phyloP scores from a whole-genome alignment of 2,797 vertebrate genomes.

The Hemibagrus guttatus region DNA sequence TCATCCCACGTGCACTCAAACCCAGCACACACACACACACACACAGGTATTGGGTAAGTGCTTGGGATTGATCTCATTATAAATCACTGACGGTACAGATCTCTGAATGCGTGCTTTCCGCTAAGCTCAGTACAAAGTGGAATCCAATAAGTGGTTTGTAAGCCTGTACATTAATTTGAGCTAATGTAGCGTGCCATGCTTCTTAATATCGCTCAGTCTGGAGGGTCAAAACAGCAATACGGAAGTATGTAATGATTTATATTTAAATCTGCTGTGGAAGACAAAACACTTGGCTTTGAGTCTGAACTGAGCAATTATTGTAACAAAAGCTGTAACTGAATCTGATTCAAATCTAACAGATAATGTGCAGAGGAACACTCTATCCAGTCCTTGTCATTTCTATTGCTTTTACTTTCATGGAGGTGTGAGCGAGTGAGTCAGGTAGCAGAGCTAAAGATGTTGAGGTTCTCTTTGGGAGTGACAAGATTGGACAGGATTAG shows the following conservation, averaged over 20 bases:
- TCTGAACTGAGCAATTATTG: neutral
- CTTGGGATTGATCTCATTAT: conserved; percentile 56
- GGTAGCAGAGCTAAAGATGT: too few species aligned
- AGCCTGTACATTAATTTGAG: conserved; percentile 66
- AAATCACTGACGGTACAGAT: conserved; percentile 46
- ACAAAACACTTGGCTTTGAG: neutral
- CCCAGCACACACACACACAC: conserved; percentile 37
- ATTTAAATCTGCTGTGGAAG: neutral
- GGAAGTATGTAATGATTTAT: neutral
- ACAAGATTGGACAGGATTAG: too few species aligned
- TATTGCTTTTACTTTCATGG: neutral
- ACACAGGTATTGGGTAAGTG: conserved; percentile 37
- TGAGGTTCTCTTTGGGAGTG: too few species aligned
- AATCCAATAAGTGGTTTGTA: conserved; percentile 70
- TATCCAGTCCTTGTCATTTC: neutral
- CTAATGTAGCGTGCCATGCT: conserved; percentile 58
- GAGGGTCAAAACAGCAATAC: conserved; percentile 11
- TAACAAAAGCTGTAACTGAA: too few species aligned
- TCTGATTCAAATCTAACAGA: neutral
- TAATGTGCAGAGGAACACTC: too few species aligned
- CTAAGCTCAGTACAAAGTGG: conserved; percentile 44
- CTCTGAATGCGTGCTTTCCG: conserved; percentile 28
- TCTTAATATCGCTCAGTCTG: conserved; percentile 46
- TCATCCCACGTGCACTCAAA: conserved; percentile 13
- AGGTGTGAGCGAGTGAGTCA: neutral